Base-by-base conservation (phyloP, 2,797 vertebrate genomes). In the Austrolebias charrua region DNA sequence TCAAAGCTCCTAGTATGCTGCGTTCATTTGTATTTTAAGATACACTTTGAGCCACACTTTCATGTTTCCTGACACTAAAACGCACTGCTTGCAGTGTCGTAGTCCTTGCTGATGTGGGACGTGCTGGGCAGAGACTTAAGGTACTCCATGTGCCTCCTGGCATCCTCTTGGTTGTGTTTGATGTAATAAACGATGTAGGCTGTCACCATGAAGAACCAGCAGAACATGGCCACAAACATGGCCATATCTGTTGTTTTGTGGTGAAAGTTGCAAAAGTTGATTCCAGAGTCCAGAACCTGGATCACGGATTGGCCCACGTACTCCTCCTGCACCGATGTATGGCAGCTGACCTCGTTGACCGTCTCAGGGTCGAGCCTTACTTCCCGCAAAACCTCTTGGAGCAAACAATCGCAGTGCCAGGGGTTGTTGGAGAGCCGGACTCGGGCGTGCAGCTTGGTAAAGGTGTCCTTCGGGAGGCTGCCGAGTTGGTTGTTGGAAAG, bases 191-290 rank as follows among this genome's bases (percentile, higher is more conserved):
- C 92, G 66, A 96, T 94, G 0, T 97, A 96, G 0, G 95, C 95
- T 19, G 95, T 96, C 85, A 97, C 95, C 95, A 96, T 96, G 86
- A 94, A 94, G 93, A 98, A 97, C 96, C 96, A 98, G 92, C 94
- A 95, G 89, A 97, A 97, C 96, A 97, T 97, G 89, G 95, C 96
- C 84, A 97, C 94, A 24, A 98, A 92, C 96, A 96, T 96, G 86
- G 95, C 95, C 1, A 96, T 93, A 13, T 97, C 95, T 0, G 95
- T 97, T 10, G 95, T 96, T 89, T 93, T 96, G 91, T 94, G 95
- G 29, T 95, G 94, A 69, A 95, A 94, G 78, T 94, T 95, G 85
- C 96, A 98, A 78, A 98, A 94, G 90, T 96, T 95, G 16, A 95
- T 92, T 0, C 96, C 95, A 1, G 94, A 92, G 42, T 95, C 96